Evolutionary conservation across 1,140 invertebrate genomes (phyloP).

Genomic region (Schlechtendalia chinensis): DNA sequence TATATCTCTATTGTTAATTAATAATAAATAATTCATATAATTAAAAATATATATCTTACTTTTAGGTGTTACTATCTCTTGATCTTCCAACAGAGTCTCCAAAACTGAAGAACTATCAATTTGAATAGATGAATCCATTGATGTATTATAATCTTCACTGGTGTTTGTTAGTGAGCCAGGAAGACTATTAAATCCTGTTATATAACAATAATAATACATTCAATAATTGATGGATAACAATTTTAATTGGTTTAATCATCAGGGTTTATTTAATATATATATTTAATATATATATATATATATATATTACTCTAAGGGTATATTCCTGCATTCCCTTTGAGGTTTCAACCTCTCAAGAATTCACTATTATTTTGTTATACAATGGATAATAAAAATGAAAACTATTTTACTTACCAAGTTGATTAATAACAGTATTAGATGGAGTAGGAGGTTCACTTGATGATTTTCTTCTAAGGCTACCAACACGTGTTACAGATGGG

Average conservation of each 20-base stretch:
- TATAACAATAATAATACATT: background rate
- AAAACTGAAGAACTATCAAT: slow-evolving; percentile 61
- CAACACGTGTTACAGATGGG: slow-evolving; percentile 61
- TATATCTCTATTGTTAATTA: background rate
- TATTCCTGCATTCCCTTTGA: too few relatives aligned
- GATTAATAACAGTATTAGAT: slow-evolving; percentile 65
- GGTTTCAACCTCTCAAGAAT: too few relatives aligned
- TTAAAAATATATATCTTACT: slow-evolving; percentile 37
- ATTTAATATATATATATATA: too few relatives aligned
- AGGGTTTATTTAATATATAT: too few relatives aligned
- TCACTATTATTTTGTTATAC: too few relatives aligned
- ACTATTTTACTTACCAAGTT: slow-evolving; percentile 49
- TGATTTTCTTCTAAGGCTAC: slow-evolving; percentile 70
- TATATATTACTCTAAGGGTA: too few relatives aligned
- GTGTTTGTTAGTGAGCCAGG: slow-evolving; percentile 77
- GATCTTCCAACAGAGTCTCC: slow-evolving; percentile 66
- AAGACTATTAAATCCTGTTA: slow-evolving; percentile 76
- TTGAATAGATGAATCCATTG: slow-evolving; percentile 53
- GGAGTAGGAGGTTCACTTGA: slow-evolving; percentile 81
- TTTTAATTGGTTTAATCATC: too few relatives aligned
- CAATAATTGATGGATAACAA: background rate
- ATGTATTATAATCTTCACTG: slow-evolving; percentile 38
- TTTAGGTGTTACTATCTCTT: slow-evolving; percentile 55
- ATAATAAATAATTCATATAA: background rate
- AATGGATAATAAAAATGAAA: too few relatives aligned